A percentile compares a stretch with the other conserved stretches of the same genome.
Evolutionary conservation across 1,140 invertebrate species (phyloP).

Genomic region (Formica selysi): DNA sequence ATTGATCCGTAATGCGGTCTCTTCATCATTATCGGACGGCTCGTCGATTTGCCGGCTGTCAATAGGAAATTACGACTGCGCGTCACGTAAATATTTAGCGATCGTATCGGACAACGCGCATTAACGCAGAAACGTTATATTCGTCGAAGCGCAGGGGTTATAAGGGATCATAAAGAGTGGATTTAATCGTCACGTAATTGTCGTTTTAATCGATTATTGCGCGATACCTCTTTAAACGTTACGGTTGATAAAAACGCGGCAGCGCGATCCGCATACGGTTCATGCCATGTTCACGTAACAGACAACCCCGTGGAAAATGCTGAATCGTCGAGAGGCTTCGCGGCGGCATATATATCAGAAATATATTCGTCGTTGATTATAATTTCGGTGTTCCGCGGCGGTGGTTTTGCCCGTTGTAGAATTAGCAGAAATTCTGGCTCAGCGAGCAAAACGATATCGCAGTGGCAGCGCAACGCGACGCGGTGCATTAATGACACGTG

Average conservation of each 20-base stretch:
- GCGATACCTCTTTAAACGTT: conserved; percentile 9
- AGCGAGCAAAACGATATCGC: conserved; percentile 73
- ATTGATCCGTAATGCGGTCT: conserved; percentile 54
- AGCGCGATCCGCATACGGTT: not conserved
- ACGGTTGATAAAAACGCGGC: conserved; percentile 38
- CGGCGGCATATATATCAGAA: conserved; percentile 56
- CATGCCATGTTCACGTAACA: conserved; percentile 27
- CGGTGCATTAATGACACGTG: conserved; percentile 75
- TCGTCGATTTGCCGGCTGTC: conserved; percentile 55
- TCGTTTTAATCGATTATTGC: conserved; percentile 45
- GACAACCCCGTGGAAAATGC: conserved; percentile 55
- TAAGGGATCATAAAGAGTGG: conserved; percentile 5
- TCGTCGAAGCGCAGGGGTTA: conserved; percentile 9
- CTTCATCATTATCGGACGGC: conserved; percentile 48
- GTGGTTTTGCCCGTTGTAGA: conserved; percentile 72
- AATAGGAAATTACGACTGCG: conserved; percentile 58
- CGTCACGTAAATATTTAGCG: conserved; percentile 60
- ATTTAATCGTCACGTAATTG: conserved; percentile 65
- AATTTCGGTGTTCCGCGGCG: conserved; percentile 71
- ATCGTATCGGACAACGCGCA: conserved; percentile 43
- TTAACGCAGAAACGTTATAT: conserved; percentile 26
- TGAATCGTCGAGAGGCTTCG: conserved; percentile 30
- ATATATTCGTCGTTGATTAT: conserved; percentile 72
- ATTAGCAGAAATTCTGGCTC: conserved; percentile 77
- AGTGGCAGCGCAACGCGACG: conserved; percentile 44